phyloP scores from a whole-genome alignment of 2,113 vertebrate species.

The Psophia crepitans region DNA sequence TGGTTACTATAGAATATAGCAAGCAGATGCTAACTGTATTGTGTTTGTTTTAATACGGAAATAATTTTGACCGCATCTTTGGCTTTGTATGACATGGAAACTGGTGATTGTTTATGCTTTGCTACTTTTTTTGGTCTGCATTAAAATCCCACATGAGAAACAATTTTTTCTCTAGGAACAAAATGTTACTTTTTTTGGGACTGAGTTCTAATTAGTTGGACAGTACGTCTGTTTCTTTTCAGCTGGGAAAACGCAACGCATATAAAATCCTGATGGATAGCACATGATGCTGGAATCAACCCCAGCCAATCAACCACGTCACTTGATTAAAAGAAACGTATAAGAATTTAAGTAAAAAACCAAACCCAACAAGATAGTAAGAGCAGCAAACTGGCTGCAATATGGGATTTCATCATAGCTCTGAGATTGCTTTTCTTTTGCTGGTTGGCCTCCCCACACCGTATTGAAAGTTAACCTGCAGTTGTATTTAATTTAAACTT shows the following conservation, averaged over 20 bases:
- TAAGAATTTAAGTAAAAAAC: not conserved
- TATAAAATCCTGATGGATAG: constrained; percentile 41
- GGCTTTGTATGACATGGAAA: constrained; percentile 4
- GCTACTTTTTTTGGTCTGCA: not conserved
- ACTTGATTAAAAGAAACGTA: not conserved
- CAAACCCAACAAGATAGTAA: not conserved
- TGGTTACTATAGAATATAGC: not conserved
- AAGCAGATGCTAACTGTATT: not conserved
- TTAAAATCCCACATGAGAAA: constrained; percentile 41
- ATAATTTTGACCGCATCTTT: not conserved
- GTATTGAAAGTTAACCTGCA: not conserved
- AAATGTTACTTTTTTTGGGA: constrained; percentile 41
- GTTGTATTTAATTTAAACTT: not conserved
- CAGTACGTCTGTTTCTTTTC: not conserved
- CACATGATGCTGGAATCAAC: constrained; percentile 16
- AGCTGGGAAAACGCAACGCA: not conserved
- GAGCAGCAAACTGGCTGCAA: not conserved
- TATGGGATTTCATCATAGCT: not conserved
- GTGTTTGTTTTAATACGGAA: not conserved
- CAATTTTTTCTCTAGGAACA: constrained; percentile 36
- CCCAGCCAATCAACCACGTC: not conserved
- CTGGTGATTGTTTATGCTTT: constrained; percentile 9
- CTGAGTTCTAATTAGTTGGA: not conserved
- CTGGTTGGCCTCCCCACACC: not conserved
- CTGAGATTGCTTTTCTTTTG: not conserved